Evolutionary conservation across 2,888 invertebrate genomes (phyloP).

Genomic region (Tenodera sinensis): DNA sequence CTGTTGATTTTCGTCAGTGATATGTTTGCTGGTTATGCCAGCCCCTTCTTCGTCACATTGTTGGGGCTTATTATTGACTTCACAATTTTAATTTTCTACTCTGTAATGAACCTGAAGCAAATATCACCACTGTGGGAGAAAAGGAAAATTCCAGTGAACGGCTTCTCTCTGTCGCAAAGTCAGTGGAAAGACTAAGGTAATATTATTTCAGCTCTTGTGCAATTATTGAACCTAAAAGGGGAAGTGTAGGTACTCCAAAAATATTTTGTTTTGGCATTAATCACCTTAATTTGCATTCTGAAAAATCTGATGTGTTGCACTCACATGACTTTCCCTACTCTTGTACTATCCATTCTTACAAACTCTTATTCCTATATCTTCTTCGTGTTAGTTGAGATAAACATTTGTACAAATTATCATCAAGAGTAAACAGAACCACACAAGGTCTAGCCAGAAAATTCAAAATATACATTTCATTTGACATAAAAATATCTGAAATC

Average conservation of each 20-base stretch:
- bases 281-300: no score
- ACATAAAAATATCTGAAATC: no score
- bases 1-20: conserved; percentile 1
- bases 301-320: no score
- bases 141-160: not conserved
- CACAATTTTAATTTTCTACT: not conserved
- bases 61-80: not conserved
- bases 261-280: no score
- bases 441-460: no score
- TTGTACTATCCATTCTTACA: no score
- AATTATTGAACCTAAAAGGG: not conserved
- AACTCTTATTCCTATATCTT: no score
- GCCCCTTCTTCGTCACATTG: not conserved
- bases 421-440: no score
- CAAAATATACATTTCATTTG: no score
- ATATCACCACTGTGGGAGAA: not conserved
- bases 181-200: not conserved
- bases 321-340: no score
- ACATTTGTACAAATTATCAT: no score
- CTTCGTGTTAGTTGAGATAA: no score
- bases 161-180: not conserved
- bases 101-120: not conserved
- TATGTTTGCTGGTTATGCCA: not conserved
- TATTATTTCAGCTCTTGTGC: not conserved
- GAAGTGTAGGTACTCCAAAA: not conserved